Evolutionary conservation across 2,888 invertebrate species (phyloP), one percentile per base, ranked within the genome.

Genomic region (Micoletzkya japonica): DNA sequence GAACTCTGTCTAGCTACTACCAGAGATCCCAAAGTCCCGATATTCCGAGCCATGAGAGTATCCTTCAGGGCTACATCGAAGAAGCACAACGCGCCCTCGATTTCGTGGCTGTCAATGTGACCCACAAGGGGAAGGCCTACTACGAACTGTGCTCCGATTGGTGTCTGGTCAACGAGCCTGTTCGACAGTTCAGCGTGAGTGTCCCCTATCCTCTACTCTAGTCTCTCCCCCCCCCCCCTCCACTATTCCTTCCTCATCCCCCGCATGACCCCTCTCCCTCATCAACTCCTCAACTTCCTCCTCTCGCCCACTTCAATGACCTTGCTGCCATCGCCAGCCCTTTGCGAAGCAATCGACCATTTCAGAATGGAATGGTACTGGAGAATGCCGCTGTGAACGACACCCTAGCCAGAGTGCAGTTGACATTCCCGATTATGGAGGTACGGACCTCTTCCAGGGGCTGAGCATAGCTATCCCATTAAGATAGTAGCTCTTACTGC

Each of bases 91-190:
- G 73, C 14, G 72, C 81, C 34, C 37, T 82, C 36, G 82, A 82
- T 54, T 70, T 73, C 24, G 71, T 82, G 20, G 78, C 76, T 17
- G 58, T 56, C 28, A 73, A 78, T 28, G 70, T 82, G 4, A 75
- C 76, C 1, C 73, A 76, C 32, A 74, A 73, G 17, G 76, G 76
- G 37, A 73, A 73, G 20, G 66, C 74, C 2, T 82, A 81, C 71
- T 78, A 79, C 56, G 71, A 77, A 59, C 73, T 82, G 56, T 82
- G 82, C 73, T 74, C 77, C 24, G 80, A 82, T 72, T 82, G 83
- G 63, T 82, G 82, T 69, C 74, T 77, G 60, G 72, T 82, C 20
- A 82, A 82, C 56, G 82, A 82, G 64, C 82, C 82, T 3, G 74
- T 82, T 20, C 64, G 81, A 49, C 81, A 81, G 69, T 82, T 77